Base-by-base conservation (phyloP, 2,797 vertebrate species). In the Aselliscus stoliczkanus region DNA sequence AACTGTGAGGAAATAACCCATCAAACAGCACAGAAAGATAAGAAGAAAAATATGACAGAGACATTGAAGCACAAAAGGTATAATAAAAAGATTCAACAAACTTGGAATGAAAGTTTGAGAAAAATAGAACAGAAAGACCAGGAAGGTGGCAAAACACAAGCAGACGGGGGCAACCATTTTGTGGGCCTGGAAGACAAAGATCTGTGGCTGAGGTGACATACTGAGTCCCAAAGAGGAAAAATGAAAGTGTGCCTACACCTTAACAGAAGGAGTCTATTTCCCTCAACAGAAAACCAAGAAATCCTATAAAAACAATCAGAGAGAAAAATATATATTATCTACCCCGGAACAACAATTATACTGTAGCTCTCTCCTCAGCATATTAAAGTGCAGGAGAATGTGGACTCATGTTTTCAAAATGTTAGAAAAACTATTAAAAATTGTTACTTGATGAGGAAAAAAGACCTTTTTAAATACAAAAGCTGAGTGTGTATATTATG, bases 91-190 rank as follows among this genome's bases (percentile, higher is more conserved):
- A 37, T 0, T 27, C 31, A 31, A 62, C 12, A 70, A 3, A 29
- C 0, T 25, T 50, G 15, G 34, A 15, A 64, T 18, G 7, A 17
- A 47, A 50, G 25, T 67, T 34, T 10, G 54, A 82, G 56, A 44
- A 65, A 90, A n/a, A n/a, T 0, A 31, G 50, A 69, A 50, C 21
- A 42, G 62, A 81, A 76, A 58, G 42, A 56, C 4, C 2, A 29
- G 6, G 44, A 23, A 82, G 82, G 69, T n/a, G 44, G 52, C 54
- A 29, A 50, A 76, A 80, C 5, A 14, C 11, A 60, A 37, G 54
- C 39, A 50, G 29, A 17, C 6, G 29, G 0, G 1, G 25, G 10
- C 18, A 52, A 15, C 2, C 14, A 10, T 1, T 1, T 4, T n/a
- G 52, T 21, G 13, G 56, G 10, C 5, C n/a, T 29, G 31, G 31